Evolutionary conservation across 2,113 vertebrate genomes (phyloP).

Genomic region (Scomber colias): DNA sequence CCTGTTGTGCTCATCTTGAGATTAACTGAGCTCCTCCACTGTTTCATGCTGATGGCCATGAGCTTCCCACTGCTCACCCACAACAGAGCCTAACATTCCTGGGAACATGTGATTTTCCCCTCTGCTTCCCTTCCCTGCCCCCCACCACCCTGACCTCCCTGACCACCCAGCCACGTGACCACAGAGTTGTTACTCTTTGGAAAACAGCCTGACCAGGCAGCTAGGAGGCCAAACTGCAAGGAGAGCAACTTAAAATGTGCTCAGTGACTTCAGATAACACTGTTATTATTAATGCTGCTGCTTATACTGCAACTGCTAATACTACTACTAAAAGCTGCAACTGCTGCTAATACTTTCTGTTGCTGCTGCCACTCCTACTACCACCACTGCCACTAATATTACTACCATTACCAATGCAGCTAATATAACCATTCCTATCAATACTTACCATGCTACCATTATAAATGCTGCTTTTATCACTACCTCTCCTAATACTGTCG

Average conservation of each 20-base stretch:
- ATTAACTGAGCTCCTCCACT: constrained; percentile 30
- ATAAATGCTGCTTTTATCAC: no score
- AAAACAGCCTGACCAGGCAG: constrained; percentile 24
- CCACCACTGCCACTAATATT: background rate
- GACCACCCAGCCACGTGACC: constrained; percentile 55
- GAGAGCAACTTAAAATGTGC: background rate
- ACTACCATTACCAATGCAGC: background rate
- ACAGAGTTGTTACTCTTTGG: constrained; percentile 26
- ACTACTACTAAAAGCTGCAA: no score
- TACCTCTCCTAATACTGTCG: no score
- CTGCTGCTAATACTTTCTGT: no score
- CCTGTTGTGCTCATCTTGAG: constrained; percentile 10
- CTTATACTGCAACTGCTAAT: no score
- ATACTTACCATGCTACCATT: no score
- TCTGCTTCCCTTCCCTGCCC: constrained; percentile 35
- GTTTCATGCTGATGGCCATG: constrained; percentile 51
- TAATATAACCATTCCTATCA: no score
- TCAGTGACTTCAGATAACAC: background rate
- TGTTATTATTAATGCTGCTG: background rate
- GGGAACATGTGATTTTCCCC: constrained; percentile 67
- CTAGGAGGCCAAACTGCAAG: background rate
- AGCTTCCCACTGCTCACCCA: constrained; percentile 55
- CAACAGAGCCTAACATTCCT: constrained; percentile 69
- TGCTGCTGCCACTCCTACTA: background rate
- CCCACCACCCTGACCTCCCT: constrained; percentile 17